Evolutionary conservation across 2,113 vertebrate genomes (phyloP).

Genomic region (Enhydra lutris): DNA sequence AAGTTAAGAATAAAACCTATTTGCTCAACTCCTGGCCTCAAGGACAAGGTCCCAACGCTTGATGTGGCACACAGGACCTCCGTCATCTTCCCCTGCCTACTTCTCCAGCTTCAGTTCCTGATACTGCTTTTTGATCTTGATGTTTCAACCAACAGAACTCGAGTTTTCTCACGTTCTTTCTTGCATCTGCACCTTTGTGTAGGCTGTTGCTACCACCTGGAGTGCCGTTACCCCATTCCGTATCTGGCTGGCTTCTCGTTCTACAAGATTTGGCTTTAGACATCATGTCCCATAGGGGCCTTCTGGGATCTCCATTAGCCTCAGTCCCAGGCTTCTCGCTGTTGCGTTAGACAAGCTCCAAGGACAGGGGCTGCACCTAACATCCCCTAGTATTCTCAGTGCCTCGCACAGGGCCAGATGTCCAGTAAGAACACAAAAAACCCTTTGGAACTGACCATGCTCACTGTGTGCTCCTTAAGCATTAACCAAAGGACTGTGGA

Average conservation of each 20-base stretch:
- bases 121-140: neutral
- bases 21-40: neutral
- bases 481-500: neutral
- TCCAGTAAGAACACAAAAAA: neutral
- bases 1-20: neutral
- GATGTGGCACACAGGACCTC: neutral
- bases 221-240: neutral
- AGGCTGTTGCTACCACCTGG: neutral
- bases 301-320: neutral
- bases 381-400: neutral
- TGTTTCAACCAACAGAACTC: neutral
- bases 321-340: neutral
- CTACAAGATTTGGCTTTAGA: neutral
- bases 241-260: neutral
- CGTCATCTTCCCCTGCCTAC: neutral
- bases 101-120: neutral
- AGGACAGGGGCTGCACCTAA: neutral
- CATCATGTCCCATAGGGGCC: neutral
- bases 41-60: neutral
- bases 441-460: neutral
- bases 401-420: neutral
- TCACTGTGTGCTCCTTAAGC: neutral
- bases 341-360: neutral
- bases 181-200: neutral
- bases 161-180: neutral